Base-by-base conservation (phyloP, 2,888 invertebrate species). In the Carcina quercana region DNA sequence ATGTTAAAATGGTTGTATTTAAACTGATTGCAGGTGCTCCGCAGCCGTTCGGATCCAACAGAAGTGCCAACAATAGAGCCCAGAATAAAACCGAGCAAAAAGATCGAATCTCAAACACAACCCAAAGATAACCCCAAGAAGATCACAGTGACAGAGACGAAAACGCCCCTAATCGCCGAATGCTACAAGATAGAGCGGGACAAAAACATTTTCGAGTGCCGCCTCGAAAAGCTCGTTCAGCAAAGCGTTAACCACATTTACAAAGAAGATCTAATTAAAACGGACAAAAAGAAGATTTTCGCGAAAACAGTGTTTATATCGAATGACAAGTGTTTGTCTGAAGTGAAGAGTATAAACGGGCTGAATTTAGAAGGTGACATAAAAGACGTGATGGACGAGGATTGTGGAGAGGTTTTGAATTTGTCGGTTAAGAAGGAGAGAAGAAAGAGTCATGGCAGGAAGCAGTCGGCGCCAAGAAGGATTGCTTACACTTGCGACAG, bases 191-290 rank as follows among this genome's bases (percentile, higher is more conserved):
- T 43, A 34, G 34, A 53, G 6, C 39, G 34, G 25, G 55, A 59
- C 25, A 53, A 54, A 43, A 41, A 52, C 13, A 54, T 73, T 3
- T 82, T 82, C 40, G 79, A 82, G 32, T 80, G 79, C 29, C 58
- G 79, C 35, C 65, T 83, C 33, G 79, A 78, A 7, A 80, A 75
- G 26, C 37, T 83, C 0, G 80, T 83, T 0, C 74, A 79, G 21
- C 68, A 79, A 21, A 78, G 76, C 24, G 82, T 82, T 0, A 79
- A 78, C 22, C 80, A 80, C 15, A 70, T 82, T 8, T 82, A 60
- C 32, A 78, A 69, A 2, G 40, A 39, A n/a, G n/a, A n/a, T n/a
- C n/a, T n/a, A n/a, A n/a, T n/a, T n/a, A 26, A 30, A 8, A 19
- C 17, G 3, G 50, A 72, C n/a, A 66, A 66, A 32, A 75, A 68